Evolutionary conservation across 1,140 invertebrate genomes (phyloP).

Genomic region (Habropoda laboriosa): DNA sequence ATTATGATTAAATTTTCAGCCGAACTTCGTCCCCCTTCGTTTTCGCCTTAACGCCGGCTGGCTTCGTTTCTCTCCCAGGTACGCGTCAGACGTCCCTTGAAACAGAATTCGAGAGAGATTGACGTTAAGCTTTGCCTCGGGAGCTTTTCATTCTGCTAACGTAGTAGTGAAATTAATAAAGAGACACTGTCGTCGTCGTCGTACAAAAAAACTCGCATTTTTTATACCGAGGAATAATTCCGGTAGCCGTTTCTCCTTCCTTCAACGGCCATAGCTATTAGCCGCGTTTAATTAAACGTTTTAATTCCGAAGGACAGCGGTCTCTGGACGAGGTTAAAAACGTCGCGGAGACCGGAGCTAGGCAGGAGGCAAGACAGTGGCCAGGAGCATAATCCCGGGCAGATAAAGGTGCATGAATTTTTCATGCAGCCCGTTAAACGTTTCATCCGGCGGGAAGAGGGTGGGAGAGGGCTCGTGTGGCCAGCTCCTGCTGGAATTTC

Average conservation of each 20-base stretch:
- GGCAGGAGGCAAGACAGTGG: background rate
- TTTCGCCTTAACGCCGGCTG: slow-evolving; percentile 10
- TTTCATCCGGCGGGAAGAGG: background rate
- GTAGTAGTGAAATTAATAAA: no score
- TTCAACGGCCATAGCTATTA: no score
- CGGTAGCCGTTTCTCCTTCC: no score
- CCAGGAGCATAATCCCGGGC: slow-evolving; percentile 27
- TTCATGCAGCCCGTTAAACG: slow-evolving; percentile 39
- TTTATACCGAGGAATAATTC: no score
- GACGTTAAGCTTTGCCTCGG: no score
- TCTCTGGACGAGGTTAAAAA: background rate
- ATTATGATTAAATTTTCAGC: slow-evolving; percentile 58
- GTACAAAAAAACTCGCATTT: no score
- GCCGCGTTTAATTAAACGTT: slow-evolving; percentile 2
- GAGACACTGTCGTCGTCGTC: no score
- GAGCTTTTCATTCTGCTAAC: no score
- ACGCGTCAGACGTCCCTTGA: no score
- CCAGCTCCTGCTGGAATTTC: slow-evolving; percentile 6
- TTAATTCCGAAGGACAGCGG: background rate
- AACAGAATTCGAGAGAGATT: background rate
- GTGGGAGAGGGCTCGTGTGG: background rate
- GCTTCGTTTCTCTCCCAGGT: slow-evolving; percentile 1
- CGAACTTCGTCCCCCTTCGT: background rate
- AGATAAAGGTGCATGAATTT: slow-evolving; percentile 33
- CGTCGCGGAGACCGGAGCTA: background rate